Conservation (phyloP, 2,888 invertebrate genomes). For the Proisotoma minuta region DNA sequence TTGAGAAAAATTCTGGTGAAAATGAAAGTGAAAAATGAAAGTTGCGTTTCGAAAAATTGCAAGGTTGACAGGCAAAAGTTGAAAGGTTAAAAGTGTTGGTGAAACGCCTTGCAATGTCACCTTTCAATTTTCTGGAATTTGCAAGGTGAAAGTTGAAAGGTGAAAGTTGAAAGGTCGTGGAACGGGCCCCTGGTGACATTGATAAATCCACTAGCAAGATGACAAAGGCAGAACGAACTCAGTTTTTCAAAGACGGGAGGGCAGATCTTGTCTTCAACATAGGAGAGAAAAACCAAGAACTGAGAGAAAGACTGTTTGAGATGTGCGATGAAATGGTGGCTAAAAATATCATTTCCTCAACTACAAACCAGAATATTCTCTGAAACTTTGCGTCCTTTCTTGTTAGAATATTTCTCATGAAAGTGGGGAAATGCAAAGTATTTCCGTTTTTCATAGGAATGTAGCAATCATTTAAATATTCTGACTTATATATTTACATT, state of each 20-base stretch:
- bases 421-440: no score
- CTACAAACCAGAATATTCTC: not conserved
- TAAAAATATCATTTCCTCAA: slow-evolving; percentile 24
- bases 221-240: slow-evolving; percentile 28
- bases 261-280: slow-evolving; percentile 23
- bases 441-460: no score
- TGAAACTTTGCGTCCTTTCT: not conserved
- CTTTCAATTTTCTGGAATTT: no score
- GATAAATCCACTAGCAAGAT: slow-evolving; percentile 32
- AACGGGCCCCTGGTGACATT: slow-evolving; percentile 39
- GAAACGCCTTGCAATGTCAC: no score
- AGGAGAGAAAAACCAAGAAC: slow-evolving; percentile 23
- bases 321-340: slow-evolving; percentile 37
- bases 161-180: no score
- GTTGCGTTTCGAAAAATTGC: slow-evolving; percentile 21
- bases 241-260: slow-evolving; percentile 29
- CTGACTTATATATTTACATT: no score
- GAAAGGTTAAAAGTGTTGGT: no score
- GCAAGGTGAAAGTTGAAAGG: no score
- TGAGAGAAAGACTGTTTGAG: slow-evolving; percentile 32
- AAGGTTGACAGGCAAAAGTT: slow-evolving; percentile 27
- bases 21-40: slow-evolving; percentile 35
- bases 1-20: no score
- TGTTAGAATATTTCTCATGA: not conserved
- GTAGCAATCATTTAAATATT: no score